Conservation (phyloP, 64 coral and sea anemone genomes). For the Pocillopora damicornis region DNA sequence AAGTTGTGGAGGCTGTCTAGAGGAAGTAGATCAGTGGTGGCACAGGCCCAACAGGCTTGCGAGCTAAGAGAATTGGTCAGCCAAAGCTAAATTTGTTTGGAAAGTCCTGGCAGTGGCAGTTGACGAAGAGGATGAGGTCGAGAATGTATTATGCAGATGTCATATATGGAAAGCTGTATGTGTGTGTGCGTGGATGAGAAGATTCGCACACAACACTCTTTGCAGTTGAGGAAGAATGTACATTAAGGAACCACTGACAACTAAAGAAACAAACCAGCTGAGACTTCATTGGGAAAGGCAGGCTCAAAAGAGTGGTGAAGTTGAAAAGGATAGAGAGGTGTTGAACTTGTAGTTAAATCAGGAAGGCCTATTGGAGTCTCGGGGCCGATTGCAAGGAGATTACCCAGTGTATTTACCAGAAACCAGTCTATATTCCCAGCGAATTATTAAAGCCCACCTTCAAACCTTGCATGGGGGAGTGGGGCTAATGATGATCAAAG, state of each 20-base stretch:
- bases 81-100: slow-evolving; percentile 12
- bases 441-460: slow-evolving; percentile 15
- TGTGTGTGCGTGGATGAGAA: not conserved
- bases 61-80: not conserved
- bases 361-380: not conserved
- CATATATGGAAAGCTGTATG: slow-evolving; percentile 18
- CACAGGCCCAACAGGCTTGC: not conserved
- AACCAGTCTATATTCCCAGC: slow-evolving; percentile 1
- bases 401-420: slow-evolving; percentile 39
- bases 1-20: not conserved
- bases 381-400: slow-evolving; percentile 33
- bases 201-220: not conserved
- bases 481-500: slow-evolving; percentile 24
- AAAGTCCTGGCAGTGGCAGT: slow-evolving; percentile 20
- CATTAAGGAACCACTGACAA: slow-evolving; percentile 19
- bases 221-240: not conserved
- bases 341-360: slow-evolving; percentile 14
- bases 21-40: slow-evolving; percentile 20
- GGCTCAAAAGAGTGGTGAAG: slow-evolving; percentile 11
- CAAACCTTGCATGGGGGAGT: slow-evolving; percentile 44
- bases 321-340: not conserved
- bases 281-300: slow-evolving; percentile 28
- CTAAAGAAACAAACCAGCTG: slow-evolving; percentile 41
- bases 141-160: slow-evolving; percentile 16
- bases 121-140: not conserved